Base-by-base conservation (phyloP, 2,113 vertebrate species). In the Hymenochirus boettgeri region DNA sequence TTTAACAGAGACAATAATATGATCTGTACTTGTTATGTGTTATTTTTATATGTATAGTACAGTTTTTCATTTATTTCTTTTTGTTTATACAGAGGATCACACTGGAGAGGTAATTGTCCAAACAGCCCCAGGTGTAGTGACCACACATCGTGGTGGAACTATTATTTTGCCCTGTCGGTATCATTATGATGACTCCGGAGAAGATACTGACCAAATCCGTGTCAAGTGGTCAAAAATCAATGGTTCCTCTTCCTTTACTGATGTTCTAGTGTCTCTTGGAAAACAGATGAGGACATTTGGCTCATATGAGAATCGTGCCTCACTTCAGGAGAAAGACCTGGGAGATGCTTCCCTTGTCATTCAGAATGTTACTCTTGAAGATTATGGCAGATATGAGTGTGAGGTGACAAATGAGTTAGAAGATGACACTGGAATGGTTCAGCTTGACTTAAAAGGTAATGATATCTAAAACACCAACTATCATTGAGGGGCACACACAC, bases 211-310 rank as follows among this genome's bases (percentile, higher is more conserved):
- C 2, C 87, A 89, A 56, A 90, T 95, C 69, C 91, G 95, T 47
- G 89, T 98, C 56, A 97, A 98, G 73, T 98, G 95, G 95, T 96
- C 92, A 69, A 98, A 98, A 69, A 89, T 97, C 61, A 89, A 85
- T 0, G 90, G 94, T 7, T 86, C 90, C 0, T 76, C 96, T 85
- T 80, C 83, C 59, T 97, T 96, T 26, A 77, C 81, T 55, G 95
- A 97, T 0, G 93, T 98, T 35, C 94, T 96, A 18, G 94, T 98
- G 74, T 89, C 93, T 0, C 77, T 98, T 62, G 96, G 95, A n/a
- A 78, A 83, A 51, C 88, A 92, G 25, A 86, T 91, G 56, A 69
- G 91, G 33, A 87, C 85, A 0, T 97, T 93, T 1, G 93, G 91
- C 1, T 67, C 77, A 7, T 98, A 93, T 82, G 85, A 81, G 0